Evolutionary conservation across 2,888 invertebrate species (phyloP).

Genomic region (Tachystola acroxantha): DNA sequence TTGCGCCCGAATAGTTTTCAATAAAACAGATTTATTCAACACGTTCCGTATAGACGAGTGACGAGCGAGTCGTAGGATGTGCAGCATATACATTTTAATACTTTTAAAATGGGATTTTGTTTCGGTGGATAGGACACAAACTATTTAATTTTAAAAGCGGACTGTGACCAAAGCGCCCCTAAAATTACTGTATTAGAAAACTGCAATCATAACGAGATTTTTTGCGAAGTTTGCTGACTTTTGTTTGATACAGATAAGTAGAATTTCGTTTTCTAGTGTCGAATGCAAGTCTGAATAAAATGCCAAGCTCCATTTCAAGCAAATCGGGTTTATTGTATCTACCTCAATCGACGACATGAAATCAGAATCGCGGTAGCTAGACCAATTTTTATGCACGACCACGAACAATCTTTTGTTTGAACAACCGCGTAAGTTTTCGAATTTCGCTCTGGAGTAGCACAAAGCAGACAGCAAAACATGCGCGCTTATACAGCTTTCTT

Average conservation of each 20-base stretch:
- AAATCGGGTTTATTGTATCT: too few species aligned
- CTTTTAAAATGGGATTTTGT: constrained; percentile 8
- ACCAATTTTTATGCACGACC: background rate
- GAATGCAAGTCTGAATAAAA: background rate
- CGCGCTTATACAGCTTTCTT: constrained; percentile 31
- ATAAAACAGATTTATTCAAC: constrained; percentile 53
- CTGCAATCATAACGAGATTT: too few species aligned
- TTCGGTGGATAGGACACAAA: too few species aligned
- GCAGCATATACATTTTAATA: constrained; percentile 15
- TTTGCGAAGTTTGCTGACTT: too few species aligned
- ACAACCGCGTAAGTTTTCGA: constrained; percentile 20
- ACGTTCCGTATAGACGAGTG: constrained; percentile 18
- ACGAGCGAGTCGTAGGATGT: constrained; percentile 15
- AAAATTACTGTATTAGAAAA: too few species aligned
- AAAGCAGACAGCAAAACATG: constrained; percentile 31
- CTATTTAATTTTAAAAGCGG: too few species aligned
- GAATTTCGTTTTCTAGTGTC: background rate
- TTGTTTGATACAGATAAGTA: background rate
- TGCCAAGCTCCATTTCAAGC: background rate
- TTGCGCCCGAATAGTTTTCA: constrained; percentile 45
- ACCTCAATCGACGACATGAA: background rate
- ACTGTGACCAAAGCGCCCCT: too few species aligned
- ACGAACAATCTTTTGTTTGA: background rate
- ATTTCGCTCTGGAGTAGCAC: too few species aligned
- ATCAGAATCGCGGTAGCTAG: background rate